Percentiles rank a stretch among this genome's conserved stretches.
Evolutionary conservation across 2,113 vertebrate species (phyloP).

Genomic region (Antechinus stuartii): DNA sequence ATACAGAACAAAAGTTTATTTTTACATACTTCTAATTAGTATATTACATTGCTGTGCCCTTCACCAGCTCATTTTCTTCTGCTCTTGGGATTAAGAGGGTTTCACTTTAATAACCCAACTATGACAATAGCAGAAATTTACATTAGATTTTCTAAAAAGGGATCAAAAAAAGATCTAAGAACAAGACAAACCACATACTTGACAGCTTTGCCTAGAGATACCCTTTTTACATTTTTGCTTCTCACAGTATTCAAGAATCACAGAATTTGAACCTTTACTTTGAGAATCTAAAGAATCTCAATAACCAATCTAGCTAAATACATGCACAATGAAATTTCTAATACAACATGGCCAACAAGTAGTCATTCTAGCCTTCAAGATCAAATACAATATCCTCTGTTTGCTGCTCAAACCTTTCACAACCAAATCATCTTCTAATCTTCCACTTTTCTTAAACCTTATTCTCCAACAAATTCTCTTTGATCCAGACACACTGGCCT

Average conservation of each 20-base stretch:
- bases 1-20: not conserved
- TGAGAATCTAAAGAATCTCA: not conserved
- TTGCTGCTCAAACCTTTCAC: not conserved
- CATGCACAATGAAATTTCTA: not conserved
- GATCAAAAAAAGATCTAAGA: not conserved
- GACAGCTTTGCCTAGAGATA: not conserved
- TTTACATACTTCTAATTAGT: not conserved
- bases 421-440: not conserved
- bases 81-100: not conserved
- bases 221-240: not conserved
- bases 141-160: not conserved
- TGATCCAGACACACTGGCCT: not conserved
- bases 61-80: not conserved
- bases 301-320: not conserved
- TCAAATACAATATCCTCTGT: too few species aligned
- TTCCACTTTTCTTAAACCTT: not conserved
- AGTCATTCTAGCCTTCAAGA: not conserved
- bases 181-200: not conserved
- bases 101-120: not conserved
- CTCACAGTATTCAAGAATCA: not conserved
- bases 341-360: not conserved
- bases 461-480: not conserved
- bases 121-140: not conserved
- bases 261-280: not conserved
- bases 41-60: too few species aligned